Evolutionary conservation across 53 echinoderm and acorn worm species (phyloP), one percentile per base, ranked within the genome.

Genomic region (Actinopyga echinites): DNA sequence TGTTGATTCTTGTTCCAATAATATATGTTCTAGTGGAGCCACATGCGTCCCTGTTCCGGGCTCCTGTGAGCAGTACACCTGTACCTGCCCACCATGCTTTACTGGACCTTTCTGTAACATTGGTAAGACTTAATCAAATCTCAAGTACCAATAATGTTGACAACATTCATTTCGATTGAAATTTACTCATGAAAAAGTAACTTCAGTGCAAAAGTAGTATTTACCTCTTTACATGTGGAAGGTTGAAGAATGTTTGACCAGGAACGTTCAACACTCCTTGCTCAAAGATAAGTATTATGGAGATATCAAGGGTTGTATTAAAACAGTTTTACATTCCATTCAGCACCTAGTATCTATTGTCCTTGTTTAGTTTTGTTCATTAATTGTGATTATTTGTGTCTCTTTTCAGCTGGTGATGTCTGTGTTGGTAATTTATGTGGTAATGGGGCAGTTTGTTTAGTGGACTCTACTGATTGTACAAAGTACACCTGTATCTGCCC

Each of bases 401-500:
- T 42, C 35, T 64, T 35, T 78, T 15, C 82, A 95, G 95, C 19
- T 65, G 69, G 85, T 26, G 78, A 93, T 75, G 81, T 89, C 69
- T 95, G 95, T 26, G 74, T 82, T 58, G 89, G 89, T 38, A 89
- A 93, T 83, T 82, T 68, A 56, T 95, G 95, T 82, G 49, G 74
- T 20, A 95, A 93, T 56, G 95, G 93, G 32, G 95, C 91, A 21
- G 87, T 86, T 10, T 95, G 95, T 52, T 55, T 75, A 25, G 57
- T 85, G 21, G 64, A 81, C 29, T 36, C 64, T 17, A 69, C 82
- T 10, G 83, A 79, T 58, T 95, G 95, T 54, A 82, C 93, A 5
- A 83, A 83, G 28, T 95, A 95, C 89, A 91, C 90, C 84, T 95
- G 95, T 73, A 59, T 38, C 21, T 95, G 95, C 64, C 86, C 91